Percentiles rank a stretch among this genome's conserved stretches.
These are phyloP conservation scores for Loris lydekkerianus DNA, from an alignment of 2,797 vertebrate species.

Conservation along the genomic window DNA sequence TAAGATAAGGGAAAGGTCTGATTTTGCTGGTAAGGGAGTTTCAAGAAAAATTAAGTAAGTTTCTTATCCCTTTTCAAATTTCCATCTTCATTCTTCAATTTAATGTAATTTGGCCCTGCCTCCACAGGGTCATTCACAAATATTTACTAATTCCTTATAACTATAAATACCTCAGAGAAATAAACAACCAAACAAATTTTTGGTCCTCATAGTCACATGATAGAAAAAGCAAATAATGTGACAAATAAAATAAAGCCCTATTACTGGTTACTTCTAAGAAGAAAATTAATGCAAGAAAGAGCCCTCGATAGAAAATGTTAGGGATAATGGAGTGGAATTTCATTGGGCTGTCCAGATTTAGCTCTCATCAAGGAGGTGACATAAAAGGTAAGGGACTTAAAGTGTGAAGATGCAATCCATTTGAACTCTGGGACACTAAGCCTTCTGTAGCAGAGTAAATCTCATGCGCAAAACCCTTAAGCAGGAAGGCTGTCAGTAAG, in stretches of 20 bases:
- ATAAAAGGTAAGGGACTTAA: neutral
- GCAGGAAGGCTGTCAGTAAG: neutral
- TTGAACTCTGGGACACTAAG: neutral
- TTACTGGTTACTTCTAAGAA: neutral
- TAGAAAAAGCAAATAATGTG: neutral
- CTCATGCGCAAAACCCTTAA: neutral
- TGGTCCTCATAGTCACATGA: neutral
- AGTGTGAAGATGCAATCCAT: neutral
- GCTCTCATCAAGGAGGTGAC: neutral
- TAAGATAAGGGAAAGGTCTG: neutral
- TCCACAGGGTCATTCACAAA: neutral
- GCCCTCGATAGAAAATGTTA: neutral
- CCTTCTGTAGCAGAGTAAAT: neutral
- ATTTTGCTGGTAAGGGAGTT: neutral
- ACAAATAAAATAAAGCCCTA: neutral
- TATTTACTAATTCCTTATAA: neutral
- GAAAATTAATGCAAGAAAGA: neutral
- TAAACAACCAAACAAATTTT: neutral
- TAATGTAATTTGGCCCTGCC: neutral
- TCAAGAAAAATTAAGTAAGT: neutral
- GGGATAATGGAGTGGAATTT: neutral
- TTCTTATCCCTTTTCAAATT: neutral
- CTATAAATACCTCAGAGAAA: neutral
- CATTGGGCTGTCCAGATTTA: neutral
- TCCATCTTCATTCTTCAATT: neutral